Evolutionary conservation across 2,113 vertebrate genomes (phyloP).

Genomic region (Copsychus sechellarum): DNA sequence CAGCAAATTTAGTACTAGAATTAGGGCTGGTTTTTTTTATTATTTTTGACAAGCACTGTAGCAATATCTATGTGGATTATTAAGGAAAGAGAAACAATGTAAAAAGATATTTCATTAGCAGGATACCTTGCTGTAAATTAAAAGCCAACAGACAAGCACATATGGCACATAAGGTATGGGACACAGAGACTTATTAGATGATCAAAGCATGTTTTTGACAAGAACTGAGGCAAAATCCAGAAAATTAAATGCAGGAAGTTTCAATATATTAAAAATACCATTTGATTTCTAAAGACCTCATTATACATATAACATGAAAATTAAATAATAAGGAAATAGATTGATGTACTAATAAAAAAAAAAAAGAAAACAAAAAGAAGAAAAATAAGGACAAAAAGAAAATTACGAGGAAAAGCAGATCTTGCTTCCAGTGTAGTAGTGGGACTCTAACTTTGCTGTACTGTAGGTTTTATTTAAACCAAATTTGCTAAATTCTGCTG

Average conservation of each 20-base stretch:
- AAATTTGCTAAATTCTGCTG: neutral
- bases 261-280: neutral
- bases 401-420: neutral
- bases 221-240: neutral
- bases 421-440: neutral
- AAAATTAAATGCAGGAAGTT: neutral
- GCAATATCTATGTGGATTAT: neutral
- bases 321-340: neutral
- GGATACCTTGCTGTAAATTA: neutral
- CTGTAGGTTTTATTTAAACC: neutral
- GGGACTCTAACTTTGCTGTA: neutral
- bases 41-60: neutral
- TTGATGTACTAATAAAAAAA: neutral
- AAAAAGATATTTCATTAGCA: neutral
- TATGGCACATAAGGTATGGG: neutral
- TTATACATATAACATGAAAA: neutral
- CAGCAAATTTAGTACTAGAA: neutral
- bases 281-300: neutral
- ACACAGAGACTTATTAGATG: neutral
- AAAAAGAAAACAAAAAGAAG: fast-evolving
- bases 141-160: neutral
- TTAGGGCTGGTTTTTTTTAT: neutral
- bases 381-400: fast-evolving
- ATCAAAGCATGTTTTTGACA: neutral
- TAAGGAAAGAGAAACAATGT: neutral